Evolutionary conservation across 2,888 invertebrate species (phyloP).

Genomic region (Sesamia inferens): DNA sequence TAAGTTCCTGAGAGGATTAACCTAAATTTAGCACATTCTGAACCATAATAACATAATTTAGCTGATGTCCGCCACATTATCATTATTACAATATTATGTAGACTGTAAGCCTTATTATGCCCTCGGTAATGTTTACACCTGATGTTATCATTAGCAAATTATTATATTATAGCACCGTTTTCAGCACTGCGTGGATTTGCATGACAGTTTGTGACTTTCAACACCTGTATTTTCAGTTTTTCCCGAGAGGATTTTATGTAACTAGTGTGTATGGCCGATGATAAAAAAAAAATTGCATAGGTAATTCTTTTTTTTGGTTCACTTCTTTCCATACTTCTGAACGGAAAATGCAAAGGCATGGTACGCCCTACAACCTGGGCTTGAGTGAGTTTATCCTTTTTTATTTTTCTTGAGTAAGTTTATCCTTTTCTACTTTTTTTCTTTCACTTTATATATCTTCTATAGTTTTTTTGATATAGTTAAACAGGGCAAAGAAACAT

Average conservation of each 20-base stretch:
- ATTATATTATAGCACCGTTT: background rate
- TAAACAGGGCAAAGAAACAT: too few species aligned
- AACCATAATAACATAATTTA: conserved; percentile 23
- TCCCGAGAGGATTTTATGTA: background rate
- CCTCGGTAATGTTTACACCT: conserved; percentile 17
- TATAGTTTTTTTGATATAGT: too few species aligned
- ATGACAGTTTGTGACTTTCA: background rate
- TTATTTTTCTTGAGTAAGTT: too few species aligned
- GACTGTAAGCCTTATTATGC: conserved; percentile 12
- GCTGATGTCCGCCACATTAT: conserved; percentile 19
- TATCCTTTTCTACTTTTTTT: too few species aligned
- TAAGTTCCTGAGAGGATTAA: conserved; percentile 34
- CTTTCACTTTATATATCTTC: too few species aligned
- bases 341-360: too few species aligned
- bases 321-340: too few species aligned
- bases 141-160: conserved; percentile 17
- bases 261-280: too few species aligned
- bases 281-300: too few species aligned
- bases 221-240: background rate
- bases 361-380: too few species aligned
- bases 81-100: conserved; percentile 43
- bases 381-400: too few species aligned
- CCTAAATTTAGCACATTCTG: conserved; percentile 24
- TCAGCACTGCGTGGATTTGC: background rate
- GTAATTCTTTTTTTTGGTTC: too few species aligned